phyloP scores from a whole-genome alignment of 1,140 invertebrate species.

The Calycopis cecrops region DNA sequence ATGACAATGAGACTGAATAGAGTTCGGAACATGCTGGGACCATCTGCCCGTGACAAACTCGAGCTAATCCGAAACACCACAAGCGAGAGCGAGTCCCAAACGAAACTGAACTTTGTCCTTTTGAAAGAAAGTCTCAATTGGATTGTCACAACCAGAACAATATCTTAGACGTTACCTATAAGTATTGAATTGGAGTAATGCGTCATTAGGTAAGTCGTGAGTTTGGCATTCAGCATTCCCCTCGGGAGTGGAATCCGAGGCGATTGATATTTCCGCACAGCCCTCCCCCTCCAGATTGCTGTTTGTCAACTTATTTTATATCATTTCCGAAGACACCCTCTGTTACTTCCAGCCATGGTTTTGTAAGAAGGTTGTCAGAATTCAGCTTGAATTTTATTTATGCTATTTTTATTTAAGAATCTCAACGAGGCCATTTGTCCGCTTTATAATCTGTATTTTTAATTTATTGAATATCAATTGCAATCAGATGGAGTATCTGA shows the following conservation, averaged over 20 bases:
- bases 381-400: too few species aligned
- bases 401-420: too few species aligned
- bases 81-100: background rate
- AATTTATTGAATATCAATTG: too few species aligned
- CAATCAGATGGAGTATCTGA: too few species aligned
- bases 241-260: constrained; percentile 41
- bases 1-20: constrained; percentile 15
- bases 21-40: constrained; percentile 8
- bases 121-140: background rate
- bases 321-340: constrained; percentile 2
- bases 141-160: background rate
- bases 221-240: constrained; percentile 60
- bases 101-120: background rate
- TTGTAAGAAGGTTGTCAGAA: background rate
- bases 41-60: constrained; percentile 17
- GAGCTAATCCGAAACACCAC: background rate
- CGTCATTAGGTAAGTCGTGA: constrained; percentile 65
- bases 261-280: constrained; percentile 58
- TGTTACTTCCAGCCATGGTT: constrained; percentile 1
- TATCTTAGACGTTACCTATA: constrained; percentile 1
- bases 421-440: too few species aligned
- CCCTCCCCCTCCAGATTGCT: constrained; percentile 18
- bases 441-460: too few species aligned
- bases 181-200: constrained; percentile 55
- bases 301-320: constrained; percentile 19